phyloP scores from a whole-genome alignment of 2,113 vertebrate genomes.

The Rhinopomastus cyanomelas region DNA sequence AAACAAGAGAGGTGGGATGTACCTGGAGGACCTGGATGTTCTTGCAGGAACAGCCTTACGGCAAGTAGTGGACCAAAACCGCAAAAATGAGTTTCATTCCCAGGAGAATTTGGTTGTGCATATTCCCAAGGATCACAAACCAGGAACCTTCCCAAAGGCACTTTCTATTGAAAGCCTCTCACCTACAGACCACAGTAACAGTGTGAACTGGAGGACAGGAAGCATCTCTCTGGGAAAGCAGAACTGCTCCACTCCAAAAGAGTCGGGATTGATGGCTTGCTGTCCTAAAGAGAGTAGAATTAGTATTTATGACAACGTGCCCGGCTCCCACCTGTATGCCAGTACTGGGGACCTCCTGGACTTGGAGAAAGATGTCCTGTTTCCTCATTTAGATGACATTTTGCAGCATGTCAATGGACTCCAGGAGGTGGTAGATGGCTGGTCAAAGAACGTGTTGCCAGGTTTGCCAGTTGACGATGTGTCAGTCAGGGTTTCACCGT shows the following conservation, averaged over 20 bases:
- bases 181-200: slow-evolving; percentile 71
- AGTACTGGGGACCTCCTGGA: slow-evolving; percentile 95
- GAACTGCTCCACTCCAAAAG: slow-evolving; percentile 69
- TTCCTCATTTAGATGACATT: slow-evolving; percentile 92
- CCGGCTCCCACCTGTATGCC: slow-evolving; percentile 91
- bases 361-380: slow-evolving; percentile 89
- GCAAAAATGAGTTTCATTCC: slow-evolving; percentile 86
- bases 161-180: slow-evolving; percentile 95
- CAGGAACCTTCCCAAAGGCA: slow-evolving; percentile 96
- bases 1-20: slow-evolving; percentile 90
- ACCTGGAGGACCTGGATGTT: slow-evolving; percentile 89
- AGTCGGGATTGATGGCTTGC: slow-evolving; percentile 77
- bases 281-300: slow-evolving; percentile 80
- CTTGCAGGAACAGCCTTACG: slow-evolving; percentile 72
- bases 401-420: slow-evolving; percentile 91
- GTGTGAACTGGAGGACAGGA: slow-evolving; percentile 83
- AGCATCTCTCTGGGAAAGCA: slow-evolving; percentile 78
- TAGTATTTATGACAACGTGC: slow-evolving; percentile 90
- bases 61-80: slow-evolving; percentile 79
- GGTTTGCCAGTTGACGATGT: slow-evolving; percentile 65
- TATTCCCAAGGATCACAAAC: slow-evolving; percentile 96
- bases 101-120: slow-evolving; percentile 92
- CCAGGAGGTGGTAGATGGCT: slow-evolving; percentile 90
- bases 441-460: slow-evolving; percentile 87
- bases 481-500: slow-evolving; percentile 24